Conservation (phyloP, 53 echinoderm and acorn worm genomes). For the Henricia sp. region DNA sequence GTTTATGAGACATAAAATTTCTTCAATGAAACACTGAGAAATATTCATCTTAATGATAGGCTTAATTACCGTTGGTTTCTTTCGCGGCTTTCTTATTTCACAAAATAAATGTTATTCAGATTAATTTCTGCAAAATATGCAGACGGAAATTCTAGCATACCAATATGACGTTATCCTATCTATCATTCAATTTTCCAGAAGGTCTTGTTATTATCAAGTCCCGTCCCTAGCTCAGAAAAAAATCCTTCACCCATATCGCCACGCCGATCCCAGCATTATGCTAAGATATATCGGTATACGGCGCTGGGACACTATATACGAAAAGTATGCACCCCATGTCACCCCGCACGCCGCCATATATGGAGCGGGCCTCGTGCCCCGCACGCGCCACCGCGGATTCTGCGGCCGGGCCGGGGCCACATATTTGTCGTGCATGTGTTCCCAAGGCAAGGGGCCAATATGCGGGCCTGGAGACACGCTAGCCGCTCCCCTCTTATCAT, state of each 20-base stretch:
- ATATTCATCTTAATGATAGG: background rate
- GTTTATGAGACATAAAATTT: too few species aligned
- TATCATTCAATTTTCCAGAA: conserved; percentile 19
- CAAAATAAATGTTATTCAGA: conserved; percentile 22
- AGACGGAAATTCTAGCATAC: conserved; percentile 20
- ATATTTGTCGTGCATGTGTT: conserved; percentile 65
- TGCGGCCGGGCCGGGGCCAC: conserved; percentile 40
- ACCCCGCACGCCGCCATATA: conserved; percentile 51
- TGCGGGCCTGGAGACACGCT: background rate
- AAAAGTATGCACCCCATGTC: conserved; percentile 55
- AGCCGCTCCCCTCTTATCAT: background rate
- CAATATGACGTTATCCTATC: conserved; percentile 33
- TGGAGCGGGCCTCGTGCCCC: conserved; percentile 41
- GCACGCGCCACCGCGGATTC: conserved; percentile 58
- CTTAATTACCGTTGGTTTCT: too few species aligned
- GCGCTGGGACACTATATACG: background rate
- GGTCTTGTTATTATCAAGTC: background rate
- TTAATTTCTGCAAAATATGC: conserved; percentile 8
- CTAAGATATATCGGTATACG: too few species aligned
- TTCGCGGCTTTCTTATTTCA: too few species aligned
- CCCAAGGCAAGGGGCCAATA: conserved; percentile 37
- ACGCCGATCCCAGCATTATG: too few species aligned
- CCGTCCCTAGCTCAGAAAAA: background rate
- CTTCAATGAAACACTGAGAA: too few species aligned
- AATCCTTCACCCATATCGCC: conserved; percentile 3